A percentile compares a stretch with the other conserved stretches of the same genome.
Conservation (phyloP, 2,888 invertebrate genomes). For the Corbicula japonica region DNA sequence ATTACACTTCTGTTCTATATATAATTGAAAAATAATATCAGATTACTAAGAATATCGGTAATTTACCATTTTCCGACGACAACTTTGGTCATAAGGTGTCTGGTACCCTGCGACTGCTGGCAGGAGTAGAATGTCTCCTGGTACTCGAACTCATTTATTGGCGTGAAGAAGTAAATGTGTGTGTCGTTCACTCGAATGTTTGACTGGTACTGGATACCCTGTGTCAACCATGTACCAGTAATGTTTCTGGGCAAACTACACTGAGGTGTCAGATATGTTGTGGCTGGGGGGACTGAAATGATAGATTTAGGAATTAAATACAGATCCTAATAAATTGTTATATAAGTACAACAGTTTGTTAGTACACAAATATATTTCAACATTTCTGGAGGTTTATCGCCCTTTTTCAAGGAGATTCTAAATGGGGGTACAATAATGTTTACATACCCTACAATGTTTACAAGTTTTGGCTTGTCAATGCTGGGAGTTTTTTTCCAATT, state of each 20-base stretch:
- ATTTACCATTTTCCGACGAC: constrained; percentile 96
- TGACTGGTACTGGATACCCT: constrained; percentile 96
- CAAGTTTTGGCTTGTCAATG: no score
- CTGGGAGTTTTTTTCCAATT: no score
- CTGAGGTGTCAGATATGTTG: constrained; percentile 89
- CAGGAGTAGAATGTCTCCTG: constrained; percentile 96
- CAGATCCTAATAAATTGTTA: no score
- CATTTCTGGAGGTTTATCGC: no score
- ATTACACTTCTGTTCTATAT: no score
- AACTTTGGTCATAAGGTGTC: constrained; percentile 98
- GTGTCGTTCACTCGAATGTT: constrained; percentile 95
- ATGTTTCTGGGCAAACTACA: constrained; percentile 97
- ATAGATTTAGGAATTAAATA: no score
- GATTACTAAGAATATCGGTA: neutral
- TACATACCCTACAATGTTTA: no score
- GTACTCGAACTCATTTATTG: constrained; percentile 93
- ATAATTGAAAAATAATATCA: no score
- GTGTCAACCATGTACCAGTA: constrained; percentile 98
- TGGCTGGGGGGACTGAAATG: constrained; percentile 78
- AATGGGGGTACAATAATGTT: no score
- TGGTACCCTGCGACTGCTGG: constrained; percentile 95
- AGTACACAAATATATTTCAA: no score
- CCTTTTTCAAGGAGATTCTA: no score
- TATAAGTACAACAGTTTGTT: no score
- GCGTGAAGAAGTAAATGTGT: constrained; percentile 97